Conservation (phyloP, 2,888 invertebrate genomes). For the Tenthredo amoena region DNA sequence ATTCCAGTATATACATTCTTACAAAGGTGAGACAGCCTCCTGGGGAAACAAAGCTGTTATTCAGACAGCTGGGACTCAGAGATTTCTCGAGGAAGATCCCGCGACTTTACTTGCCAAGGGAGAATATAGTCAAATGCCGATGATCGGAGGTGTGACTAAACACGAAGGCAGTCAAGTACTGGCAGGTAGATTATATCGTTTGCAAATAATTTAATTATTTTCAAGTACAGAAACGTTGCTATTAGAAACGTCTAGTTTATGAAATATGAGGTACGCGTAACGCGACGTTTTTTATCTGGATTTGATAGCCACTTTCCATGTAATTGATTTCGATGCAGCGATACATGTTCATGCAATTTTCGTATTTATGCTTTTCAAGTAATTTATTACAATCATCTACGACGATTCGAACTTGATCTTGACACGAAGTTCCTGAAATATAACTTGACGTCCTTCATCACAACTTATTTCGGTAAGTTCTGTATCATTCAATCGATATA, state of each 20-base stretch:
- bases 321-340: not conserved
- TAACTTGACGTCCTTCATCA: constrained; percentile 13
- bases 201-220: not conserved
- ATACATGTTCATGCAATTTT: not conserved
- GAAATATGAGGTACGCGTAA: too few relatives aligned
- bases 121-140: constrained; percentile 72
- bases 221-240: not conserved
- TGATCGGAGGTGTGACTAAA: constrained; percentile 78
- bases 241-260: not conserved
- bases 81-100: constrained; percentile 66
- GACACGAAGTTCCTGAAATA: constrained; percentile 3
- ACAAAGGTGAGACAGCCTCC: constrained; percentile 31
- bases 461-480: constrained; percentile 11
- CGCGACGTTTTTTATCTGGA: not conserved
- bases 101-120: constrained; percentile 59
- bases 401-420: not conserved
- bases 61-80: constrained; percentile 63
- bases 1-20: not conserved
- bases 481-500: not conserved
- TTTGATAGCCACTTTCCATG: not conserved
- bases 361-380: not conserved
- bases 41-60: constrained; percentile 68
- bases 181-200: constrained; percentile 71
- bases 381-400: not conserved
- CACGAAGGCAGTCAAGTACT: constrained; percentile 79